These are phyloP conservation scores for Spilogale gracilis DNA, from an alignment of 2,113 vertebrate species.

Conservation along the genomic window DNA sequence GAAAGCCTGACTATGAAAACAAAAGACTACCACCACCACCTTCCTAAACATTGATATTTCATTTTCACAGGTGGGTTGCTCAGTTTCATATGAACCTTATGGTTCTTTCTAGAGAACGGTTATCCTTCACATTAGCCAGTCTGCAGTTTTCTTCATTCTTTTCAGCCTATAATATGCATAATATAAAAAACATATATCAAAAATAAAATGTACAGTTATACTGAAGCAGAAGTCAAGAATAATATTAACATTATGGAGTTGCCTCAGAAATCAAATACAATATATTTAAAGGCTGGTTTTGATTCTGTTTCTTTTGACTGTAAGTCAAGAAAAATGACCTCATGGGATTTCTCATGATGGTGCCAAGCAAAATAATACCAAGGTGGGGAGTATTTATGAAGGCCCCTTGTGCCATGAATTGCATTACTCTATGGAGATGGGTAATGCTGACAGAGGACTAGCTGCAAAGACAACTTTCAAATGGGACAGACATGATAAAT, in stretches of 20 bases:
- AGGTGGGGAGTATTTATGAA: background rate
- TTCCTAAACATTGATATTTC: background rate
- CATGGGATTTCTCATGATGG: slow-evolving; percentile 60
- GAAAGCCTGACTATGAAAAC: background rate
- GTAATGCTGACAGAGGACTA: background rate
- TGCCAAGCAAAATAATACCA: slow-evolving; percentile 67
- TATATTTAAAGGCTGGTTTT: slow-evolving; percentile 71
- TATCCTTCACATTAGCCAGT: background rate
- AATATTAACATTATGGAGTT: slow-evolving; percentile 75
- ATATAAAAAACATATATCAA: slow-evolving; percentile 47
- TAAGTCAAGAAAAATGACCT: slow-evolving; percentile 75
- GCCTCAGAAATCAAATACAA: slow-evolving; percentile 66
- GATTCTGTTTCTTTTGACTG: slow-evolving; percentile 78
- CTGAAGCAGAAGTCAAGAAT: slow-evolving; percentile 72
- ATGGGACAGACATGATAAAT: background rate
- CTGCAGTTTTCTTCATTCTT: slow-evolving; percentile 41
- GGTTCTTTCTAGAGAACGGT: background rate
- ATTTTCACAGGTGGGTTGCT: background rate
- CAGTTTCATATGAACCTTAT: slow-evolving; percentile 15
- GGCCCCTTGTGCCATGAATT: background rate
- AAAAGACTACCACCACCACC: background rate
- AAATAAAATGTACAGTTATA: slow-evolving; percentile 57
- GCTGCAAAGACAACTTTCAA: background rate
- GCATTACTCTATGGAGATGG: background rate
- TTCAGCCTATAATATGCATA: slow-evolving; percentile 48